Evolutionary conservation across 1,140 invertebrate genomes (phyloP).

Genomic region (Bactericera cockerelli): DNA sequence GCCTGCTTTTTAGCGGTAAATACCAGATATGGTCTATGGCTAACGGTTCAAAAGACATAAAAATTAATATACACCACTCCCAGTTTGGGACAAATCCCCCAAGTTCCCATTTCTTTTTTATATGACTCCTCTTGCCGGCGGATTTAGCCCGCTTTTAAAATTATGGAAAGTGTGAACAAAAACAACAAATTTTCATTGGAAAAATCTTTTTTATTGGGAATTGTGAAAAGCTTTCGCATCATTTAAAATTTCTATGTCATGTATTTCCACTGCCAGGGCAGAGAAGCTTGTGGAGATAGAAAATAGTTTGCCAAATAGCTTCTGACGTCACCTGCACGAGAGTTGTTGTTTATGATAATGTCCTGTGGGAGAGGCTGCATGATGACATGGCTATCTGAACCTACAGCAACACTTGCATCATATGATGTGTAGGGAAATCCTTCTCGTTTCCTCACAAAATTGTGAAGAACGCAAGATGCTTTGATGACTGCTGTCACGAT

Average conservation of each 20-base stretch:
- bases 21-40: too few relatives aligned
- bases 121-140: neutral
- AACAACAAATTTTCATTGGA: constrained; percentile 4
- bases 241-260: too few relatives aligned
- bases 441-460: constrained; percentile 14
- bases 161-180: constrained; percentile 4
- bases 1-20: too few relatives aligned
- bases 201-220: too few relatives aligned
- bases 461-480: constrained; percentile 19
- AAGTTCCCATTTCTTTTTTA: neutral
- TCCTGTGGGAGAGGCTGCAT: too few relatives aligned
- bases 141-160: neutral
- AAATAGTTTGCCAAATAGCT: constrained; percentile 2
- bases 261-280: constrained; percentile 5
- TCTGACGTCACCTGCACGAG: too few relatives aligned
- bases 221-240: too few relatives aligned
- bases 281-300: neutral
- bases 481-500: constrained; percentile 19
- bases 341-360: too few relatives aligned
- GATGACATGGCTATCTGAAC: too few relatives aligned
- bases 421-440: neutral
- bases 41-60: too few relatives aligned
- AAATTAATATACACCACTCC: too few relatives aligned
- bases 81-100: neutral
- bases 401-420: neutral